Base-by-base conservation (phyloP, 2,888 invertebrate species). In the Norana najaformis region DNA sequence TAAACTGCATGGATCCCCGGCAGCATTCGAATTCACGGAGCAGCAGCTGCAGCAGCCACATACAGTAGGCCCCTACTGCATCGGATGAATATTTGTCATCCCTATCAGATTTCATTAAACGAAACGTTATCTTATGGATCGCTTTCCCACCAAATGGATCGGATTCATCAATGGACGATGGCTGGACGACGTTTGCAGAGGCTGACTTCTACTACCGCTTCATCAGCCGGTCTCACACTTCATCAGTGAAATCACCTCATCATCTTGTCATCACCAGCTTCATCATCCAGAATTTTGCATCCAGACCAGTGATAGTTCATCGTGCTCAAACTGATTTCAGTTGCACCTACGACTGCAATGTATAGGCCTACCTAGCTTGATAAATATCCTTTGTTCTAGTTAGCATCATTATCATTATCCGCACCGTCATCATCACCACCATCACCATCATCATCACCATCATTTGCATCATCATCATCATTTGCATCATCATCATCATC, bases 51-150 rank as follows among this genome's bases (percentile, higher is more conserved):
- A 30, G 69, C n/a, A 69, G 13, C 69, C 69, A 69, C n/a, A n/a
- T 69, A n/a, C n/a, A 69, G n/a, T n/a, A n/a, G n/a, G n/a, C n/a
- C n/a, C n/a, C n/a, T n/a, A n/a, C n/a, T n/a, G 13, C 69, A 69
- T n/a, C 30, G 8, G 69, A 69, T 30, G n/a, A 11, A n/a, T 69
- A 69, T 69, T n/a, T 69, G n/a, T 69, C 69, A 69, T n/a, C 13
- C 8, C 69, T 69, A 69, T 69, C 69, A n/a, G 69, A 69, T 69
- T 69, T n/a, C 69, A 69, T 69, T 69, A 69, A n/a, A 69, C 69
- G 69, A 69, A 69, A n/a, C 69, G 69, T n/a, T 69, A 69, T 69
- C 69, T 69, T 69, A 69, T 69, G 69, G 69, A 69, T 69, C 69
- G 30, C 30, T n/a, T 69, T 69, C 69, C 69, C 69, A 69, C n/a